Evolutionary conservation across 2,888 invertebrate species (phyloP).

Genomic region (Sussaba pulchella): DNA sequence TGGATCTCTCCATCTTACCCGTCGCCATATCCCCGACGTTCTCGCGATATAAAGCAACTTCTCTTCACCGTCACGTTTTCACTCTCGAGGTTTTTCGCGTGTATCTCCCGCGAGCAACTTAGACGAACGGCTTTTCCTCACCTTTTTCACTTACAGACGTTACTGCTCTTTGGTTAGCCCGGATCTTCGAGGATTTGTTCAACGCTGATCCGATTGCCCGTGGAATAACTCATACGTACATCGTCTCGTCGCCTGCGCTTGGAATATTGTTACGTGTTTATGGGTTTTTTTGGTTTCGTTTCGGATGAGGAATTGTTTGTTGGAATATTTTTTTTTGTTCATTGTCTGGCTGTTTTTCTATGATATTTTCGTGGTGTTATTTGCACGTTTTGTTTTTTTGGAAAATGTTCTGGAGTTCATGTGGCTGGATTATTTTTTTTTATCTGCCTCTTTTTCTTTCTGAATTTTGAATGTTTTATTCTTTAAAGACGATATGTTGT

Average conservation of each 20-base stretch:
- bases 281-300: background rate
- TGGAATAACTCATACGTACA: conserved; percentile 8
- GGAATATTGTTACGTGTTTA: conserved; percentile 17
- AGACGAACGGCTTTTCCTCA: conserved; percentile 39
- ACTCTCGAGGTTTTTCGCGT: background rate
- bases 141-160: conserved; percentile 3
- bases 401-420: too few species aligned
- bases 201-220: conserved; percentile 60
- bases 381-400: too few species aligned
- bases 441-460: too few species aligned
- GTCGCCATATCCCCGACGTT: conserved; percentile 1
- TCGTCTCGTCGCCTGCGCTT: background rate
- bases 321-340: too few species aligned
- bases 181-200: conserved; percentile 52
- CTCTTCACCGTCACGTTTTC: background rate
- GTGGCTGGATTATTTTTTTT: too few species aligned
- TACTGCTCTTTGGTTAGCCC: conserved; percentile 45
- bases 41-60: conserved; percentile 18
- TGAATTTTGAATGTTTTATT: too few species aligned
- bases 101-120: conserved; percentile 23
- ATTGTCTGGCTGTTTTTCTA: too few species aligned
- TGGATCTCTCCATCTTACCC: conserved; percentile 5
- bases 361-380: too few species aligned
- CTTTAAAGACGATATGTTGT: too few species aligned
- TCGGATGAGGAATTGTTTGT: too few species aligned